phyloP scores from a whole-genome alignment of 2,113 vertebrate species.

The Cephalopterus ornatus region DNA sequence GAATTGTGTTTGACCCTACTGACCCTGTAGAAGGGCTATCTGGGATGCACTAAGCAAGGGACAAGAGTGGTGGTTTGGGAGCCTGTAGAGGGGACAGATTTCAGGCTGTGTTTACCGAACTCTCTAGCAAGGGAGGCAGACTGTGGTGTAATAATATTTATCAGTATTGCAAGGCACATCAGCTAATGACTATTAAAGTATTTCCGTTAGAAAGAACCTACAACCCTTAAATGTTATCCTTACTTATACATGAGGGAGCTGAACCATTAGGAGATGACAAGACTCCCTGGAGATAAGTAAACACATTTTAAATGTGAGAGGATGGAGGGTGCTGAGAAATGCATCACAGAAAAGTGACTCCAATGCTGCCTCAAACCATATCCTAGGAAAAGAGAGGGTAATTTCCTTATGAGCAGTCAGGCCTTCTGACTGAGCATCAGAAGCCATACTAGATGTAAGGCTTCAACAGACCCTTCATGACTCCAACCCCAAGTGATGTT shows the following conservation, averaged over 20 bases:
- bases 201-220: neutral
- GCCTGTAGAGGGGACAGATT: neutral
- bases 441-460: accelerated
- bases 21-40: accelerated
- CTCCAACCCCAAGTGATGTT: neutral
- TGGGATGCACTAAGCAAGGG: neutral
- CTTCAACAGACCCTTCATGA: neutral
- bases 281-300: neutral
- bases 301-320: neutral
- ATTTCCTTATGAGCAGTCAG: neutral
- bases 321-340: neutral
- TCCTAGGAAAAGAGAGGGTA: neutral
- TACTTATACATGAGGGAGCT: neutral
- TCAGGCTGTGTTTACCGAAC: neutral
- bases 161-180: neutral
- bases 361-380: neutral
- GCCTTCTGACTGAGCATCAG: neutral
- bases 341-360: neutral
- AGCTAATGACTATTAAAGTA: neutral
- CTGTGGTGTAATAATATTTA: neutral
- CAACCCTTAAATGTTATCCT: neutral
- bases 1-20: neutral
- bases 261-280: neutral
- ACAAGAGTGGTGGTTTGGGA: neutral
- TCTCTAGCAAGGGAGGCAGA: neutral